Conservation (phyloP, 1,140 invertebrate genomes). For the Spodoptera litura region DNA sequence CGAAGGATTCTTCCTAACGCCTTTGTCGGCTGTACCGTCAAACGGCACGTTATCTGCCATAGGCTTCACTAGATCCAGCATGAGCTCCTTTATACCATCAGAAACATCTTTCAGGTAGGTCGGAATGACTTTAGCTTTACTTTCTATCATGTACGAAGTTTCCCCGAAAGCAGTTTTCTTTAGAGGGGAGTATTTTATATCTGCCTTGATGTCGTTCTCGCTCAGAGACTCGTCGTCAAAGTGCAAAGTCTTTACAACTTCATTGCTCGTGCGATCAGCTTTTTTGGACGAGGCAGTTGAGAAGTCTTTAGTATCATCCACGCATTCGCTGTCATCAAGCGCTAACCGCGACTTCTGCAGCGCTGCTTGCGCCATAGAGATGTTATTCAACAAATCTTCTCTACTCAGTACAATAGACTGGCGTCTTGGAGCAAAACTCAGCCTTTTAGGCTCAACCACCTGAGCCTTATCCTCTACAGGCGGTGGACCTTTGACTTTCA, state of each 20-base stretch:
- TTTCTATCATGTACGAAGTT: slow-evolving; percentile 63
- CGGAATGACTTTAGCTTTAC: slow-evolving; percentile 72
- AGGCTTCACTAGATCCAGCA: slow-evolving; percentile 76
- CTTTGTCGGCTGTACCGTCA: slow-evolving; percentile 45
- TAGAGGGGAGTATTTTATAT: slow-evolving; percentile 60
- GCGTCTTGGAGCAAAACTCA: slow-evolving; percentile 62
- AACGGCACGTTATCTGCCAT: slow-evolving; percentile 62
- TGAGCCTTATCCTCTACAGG: slow-evolving; percentile 51
- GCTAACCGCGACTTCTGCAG: slow-evolving; percentile 63
- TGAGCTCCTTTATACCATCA: slow-evolving; percentile 72
- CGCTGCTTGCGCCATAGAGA: slow-evolving; percentile 69
- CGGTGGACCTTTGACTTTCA: slow-evolving; percentile 1
- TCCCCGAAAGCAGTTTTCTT: slow-evolving; percentile 73
- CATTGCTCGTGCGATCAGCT: slow-evolving; percentile 61
- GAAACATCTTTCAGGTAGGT: slow-evolving; percentile 70
- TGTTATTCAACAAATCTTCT: slow-evolving; percentile 71
- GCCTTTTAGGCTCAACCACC: slow-evolving; percentile 52
- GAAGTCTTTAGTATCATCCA: slow-evolving; percentile 52
- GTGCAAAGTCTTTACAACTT: slow-evolving; percentile 74
- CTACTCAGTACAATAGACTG: slow-evolving; percentile 67
- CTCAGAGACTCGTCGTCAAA: slow-evolving; percentile 66
- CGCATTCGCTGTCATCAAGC: slow-evolving; percentile 59
- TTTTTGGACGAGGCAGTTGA: slow-evolving; percentile 44
- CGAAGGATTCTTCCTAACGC: slow-evolving; percentile 50
- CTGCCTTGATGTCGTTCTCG: slow-evolving; percentile 54